Percentiles rank a stretch among this genome's conserved stretches.
Evolutionary conservation across 2,797 vertebrate species (phyloP).

Genomic region (Cetoscarus ocellatus): DNA sequence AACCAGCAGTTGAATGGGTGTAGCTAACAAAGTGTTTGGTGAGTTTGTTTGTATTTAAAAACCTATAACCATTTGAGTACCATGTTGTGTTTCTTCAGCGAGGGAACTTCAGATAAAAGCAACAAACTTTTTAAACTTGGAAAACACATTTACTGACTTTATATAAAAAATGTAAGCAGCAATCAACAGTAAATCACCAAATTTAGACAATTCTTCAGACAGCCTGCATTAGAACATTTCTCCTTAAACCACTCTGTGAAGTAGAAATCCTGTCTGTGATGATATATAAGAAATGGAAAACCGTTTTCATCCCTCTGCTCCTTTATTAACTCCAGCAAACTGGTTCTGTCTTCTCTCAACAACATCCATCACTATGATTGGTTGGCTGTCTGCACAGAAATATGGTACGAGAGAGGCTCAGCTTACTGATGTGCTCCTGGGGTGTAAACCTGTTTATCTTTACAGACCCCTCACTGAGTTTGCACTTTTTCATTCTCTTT

Average conservation of each 20-base stretch:
- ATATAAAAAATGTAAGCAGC: too few relatives aligned
- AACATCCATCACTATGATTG: conserved; percentile 45
- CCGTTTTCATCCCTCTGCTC: conserved; percentile 2
- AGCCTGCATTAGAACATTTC: not conserved
- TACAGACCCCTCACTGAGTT: not conserved
- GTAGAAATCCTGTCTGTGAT: not conserved
- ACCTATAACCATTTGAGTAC: too few relatives aligned
- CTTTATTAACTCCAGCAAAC: not conserved
- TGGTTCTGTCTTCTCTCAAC: not conserved
- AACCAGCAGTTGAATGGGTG: too few relatives aligned
- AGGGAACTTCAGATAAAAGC: too few relatives aligned
- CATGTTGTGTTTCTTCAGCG: too few relatives aligned
- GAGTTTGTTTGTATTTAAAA: too few relatives aligned
- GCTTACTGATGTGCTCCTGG: not conserved
- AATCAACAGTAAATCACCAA: not conserved
- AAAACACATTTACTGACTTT: too few relatives aligned
- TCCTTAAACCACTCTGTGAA: not conserved
- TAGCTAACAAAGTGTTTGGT: too few relatives aligned
- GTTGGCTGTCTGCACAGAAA: conserved; percentile 18
- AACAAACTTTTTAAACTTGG: too few relatives aligned
- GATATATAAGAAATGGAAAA: not conserved
- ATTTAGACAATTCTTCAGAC: not conserved
- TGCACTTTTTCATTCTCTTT: not conserved
- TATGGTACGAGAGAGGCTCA: not conserved
- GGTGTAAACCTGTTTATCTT: not conserved